These are phyloP conservation scores for Drosophila lacicola DNA, from an alignment of 2,888 invertebrate genomes.

Conservation along the genomic window DNA sequence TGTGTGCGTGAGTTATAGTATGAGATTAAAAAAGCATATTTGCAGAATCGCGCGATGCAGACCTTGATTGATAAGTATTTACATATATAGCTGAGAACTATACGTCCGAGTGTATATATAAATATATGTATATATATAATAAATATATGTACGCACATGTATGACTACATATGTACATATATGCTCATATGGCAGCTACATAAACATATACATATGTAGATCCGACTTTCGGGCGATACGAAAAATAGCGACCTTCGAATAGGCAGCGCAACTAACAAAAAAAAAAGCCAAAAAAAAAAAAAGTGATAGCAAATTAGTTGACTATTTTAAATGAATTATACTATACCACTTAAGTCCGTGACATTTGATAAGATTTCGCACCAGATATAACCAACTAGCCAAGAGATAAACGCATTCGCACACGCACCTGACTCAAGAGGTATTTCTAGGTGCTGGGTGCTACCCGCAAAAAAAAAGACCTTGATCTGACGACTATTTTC, in stretches of 20 bases:
- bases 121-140: constrained; percentile 10
- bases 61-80: constrained; percentile 76
- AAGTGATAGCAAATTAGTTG: constrained; percentile 69
- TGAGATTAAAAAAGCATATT: constrained; percentile 66
- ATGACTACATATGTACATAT: not conserved
- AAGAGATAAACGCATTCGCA: not conserved
- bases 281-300: constrained; percentile 15
- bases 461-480: too few relatives aligned
- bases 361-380: constrained; percentile 71
- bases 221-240: constrained; percentile 34
- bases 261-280: constrained; percentile 21
- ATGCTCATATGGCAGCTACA: constrained; percentile 40
- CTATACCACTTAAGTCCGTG: constrained; percentile 62
- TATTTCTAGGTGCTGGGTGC: too few relatives aligned
- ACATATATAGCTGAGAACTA: constrained; percentile 38
- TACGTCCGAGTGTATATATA: constrained; percentile 16
- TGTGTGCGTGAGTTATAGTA: constrained; percentile 16
- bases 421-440: not conserved
- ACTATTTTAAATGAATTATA: constrained; percentile 62
- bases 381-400: constrained; percentile 14
- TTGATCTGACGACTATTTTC: too few relatives aligned
- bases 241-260: constrained; percentile 40
- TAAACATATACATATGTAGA: constrained; percentile 7
- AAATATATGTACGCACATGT: constrained; percentile 1
- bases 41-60: constrained; percentile 77